Evolutionary conservation across 2,888 invertebrate species (phyloP).

Genomic region (Nomada goodeniana): DNA sequence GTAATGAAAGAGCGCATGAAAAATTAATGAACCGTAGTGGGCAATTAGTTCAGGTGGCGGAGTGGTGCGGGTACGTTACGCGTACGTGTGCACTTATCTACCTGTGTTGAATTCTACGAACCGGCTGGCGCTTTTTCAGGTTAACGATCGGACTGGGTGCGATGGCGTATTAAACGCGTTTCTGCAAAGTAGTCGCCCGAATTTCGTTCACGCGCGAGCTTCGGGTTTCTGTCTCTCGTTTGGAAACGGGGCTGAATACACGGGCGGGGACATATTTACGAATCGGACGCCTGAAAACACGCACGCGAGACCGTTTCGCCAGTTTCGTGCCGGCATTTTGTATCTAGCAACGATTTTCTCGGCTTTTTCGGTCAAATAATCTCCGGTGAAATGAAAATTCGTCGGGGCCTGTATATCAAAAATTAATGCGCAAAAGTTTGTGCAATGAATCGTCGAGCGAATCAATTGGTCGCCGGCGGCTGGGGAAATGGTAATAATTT

Average conservation of each 20-base stretch:
- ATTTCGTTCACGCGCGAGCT: conserved; percentile 35
- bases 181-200: conserved; percentile 22
- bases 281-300: conserved; percentile 51
- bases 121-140: conserved; percentile 34
- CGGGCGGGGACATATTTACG: not conserved
- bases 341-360: conserved; percentile 29
- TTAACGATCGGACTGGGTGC: conserved; percentile 48
- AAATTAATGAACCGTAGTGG: too few species aligned
- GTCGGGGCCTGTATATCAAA: too few species aligned
- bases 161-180: conserved; percentile 33
- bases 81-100: too few species aligned
- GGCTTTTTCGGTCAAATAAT: conserved; percentile 3
- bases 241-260: conserved; percentile 20
- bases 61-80: too few species aligned
- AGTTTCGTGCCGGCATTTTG: conserved; percentile 3
- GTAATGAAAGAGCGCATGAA: too few species aligned
- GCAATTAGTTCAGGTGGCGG: too few species aligned
- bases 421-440: not conserved
- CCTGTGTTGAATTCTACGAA: conserved; percentile 5
- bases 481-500: not conserved
- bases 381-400: too few species aligned
- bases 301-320: not conserved
- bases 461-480: not conserved
- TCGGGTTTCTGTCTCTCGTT: conserved; percentile 38
- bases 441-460: not conserved